Evolutionary conservation across 2,113 vertebrate species (phyloP).

Genomic region (Tretioscincus oriximinensis): DNA sequence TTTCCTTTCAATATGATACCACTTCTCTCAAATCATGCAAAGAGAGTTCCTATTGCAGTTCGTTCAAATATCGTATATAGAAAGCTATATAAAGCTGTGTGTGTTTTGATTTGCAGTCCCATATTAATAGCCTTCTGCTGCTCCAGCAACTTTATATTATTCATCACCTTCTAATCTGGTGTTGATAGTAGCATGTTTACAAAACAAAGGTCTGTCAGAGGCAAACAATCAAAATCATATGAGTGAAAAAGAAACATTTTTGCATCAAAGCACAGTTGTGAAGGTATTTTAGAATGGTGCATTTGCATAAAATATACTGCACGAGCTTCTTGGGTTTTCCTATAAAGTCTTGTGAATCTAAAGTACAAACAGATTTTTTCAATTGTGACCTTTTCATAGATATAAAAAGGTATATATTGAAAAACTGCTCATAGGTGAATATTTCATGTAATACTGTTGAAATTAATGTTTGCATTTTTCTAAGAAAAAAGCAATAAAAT

Average conservation of each 20-base stretch:
- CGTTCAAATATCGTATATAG: slow-evolving; percentile 62
- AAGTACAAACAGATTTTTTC: too few species aligned
- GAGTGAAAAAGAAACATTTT: slow-evolving; percentile 67
- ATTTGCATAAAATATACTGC: slow-evolving; percentile 69
- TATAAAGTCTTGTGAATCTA: slow-evolving; percentile 40
- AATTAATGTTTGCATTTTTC: too few species aligned
- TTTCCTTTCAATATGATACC: slow-evolving; percentile 62
- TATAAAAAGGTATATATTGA: too few species aligned
- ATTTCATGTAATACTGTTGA: too few species aligned
- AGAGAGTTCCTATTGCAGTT: slow-evolving; percentile 58
- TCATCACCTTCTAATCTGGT: slow-evolving; percentile 54
- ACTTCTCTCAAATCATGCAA: slow-evolving; percentile 67
- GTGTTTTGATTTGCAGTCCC: slow-evolving; percentile 60
- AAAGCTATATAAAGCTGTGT: slow-evolving; percentile 70
- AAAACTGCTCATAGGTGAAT: too few species aligned
- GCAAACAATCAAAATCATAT: slow-evolving; percentile 61
- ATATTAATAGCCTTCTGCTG: slow-evolving; percentile 66
- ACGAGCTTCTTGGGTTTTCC: slow-evolving; percentile 65
- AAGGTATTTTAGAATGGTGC: slow-evolving; percentile 50
- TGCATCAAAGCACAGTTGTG: slow-evolving; percentile 54
- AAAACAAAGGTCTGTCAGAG: slow-evolving; percentile 66
- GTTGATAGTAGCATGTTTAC: slow-evolving; percentile 65
- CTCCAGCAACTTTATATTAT: slow-evolving; percentile 64
- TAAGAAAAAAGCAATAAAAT: too few species aligned
- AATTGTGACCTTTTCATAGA: too few species aligned